phyloP scores from a whole-genome alignment of 1,140 invertebrate species.

The Aphelinus atriplicis region DNA sequence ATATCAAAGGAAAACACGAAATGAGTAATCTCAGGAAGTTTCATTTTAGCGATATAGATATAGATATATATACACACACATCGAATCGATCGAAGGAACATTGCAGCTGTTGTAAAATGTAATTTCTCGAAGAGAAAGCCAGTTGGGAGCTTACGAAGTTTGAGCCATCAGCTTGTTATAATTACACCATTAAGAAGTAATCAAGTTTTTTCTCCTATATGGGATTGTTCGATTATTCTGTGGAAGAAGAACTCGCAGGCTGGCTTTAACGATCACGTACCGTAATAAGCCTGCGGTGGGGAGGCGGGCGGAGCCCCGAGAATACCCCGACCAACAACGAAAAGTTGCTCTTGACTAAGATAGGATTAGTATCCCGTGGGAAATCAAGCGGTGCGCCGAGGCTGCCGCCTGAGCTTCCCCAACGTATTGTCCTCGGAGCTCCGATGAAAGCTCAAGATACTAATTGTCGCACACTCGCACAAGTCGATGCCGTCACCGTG shows the following conservation, averaged over 20 bases:
- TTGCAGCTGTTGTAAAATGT: too few species aligned
- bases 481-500: neutral
- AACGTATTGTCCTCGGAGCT: slow-evolving; percentile 56
- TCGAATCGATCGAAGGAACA: too few species aligned
- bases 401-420: slow-evolving; percentile 40
- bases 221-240: slow-evolving; percentile 24
- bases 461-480: slow-evolving; percentile 52
- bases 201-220: slow-evolving; percentile 15
- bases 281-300: slow-evolving; percentile 26
- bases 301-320: too few species aligned
- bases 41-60: too few species aligned
- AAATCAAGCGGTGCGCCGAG: slow-evolving; percentile 54
- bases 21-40: too few species aligned
- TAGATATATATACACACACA: too few species aligned
- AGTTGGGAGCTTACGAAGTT: too few species aligned
- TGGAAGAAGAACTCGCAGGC: slow-evolving; percentile 1
- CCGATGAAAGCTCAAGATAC: slow-evolving; percentile 58
- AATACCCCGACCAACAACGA: slow-evolving; percentile 28
- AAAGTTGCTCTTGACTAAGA: slow-evolving; percentile 56
- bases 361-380: slow-evolving; percentile 60
- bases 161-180: neutral
- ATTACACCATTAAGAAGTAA: slow-evolving; percentile 32
- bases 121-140: too few species aligned
- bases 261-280: slow-evolving; percentile 25
- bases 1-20: too few species aligned